Evolutionary conservation across 1,140 invertebrate genomes (phyloP), one percentile per base, ranked within the genome.

Genomic region (fruit fly (Drosophila melanogaster)): DNA sequence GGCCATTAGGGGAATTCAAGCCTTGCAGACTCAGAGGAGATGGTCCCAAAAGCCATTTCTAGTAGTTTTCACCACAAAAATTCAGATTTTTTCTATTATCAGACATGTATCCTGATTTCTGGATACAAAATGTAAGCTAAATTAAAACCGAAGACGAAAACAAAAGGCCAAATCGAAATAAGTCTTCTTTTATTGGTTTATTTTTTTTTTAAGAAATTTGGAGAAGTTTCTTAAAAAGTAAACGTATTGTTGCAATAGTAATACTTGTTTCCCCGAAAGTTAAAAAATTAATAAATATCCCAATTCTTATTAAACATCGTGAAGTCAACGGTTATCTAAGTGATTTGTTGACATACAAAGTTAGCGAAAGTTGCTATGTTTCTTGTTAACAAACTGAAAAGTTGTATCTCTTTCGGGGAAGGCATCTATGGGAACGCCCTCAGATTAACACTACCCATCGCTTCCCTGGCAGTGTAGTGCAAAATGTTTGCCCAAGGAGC

Each of bases 1-100:
- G 74, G 67, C 67, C 79, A 46, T 78, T 83, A 57, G 37, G 79
- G 79, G 74, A 77, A 64, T 64, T 44, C 41, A 37, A 61, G 40
- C 50, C 30, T 41, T n/a, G 38, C 62, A 37, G 66, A 33, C 44
- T 56, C 19, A 19, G 11, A 24, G 14, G 4, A 6, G 41, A 1
- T 7, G 19, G n/a, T 62, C 26, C 17, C 17, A 53, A 15, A n/a
- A 11, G 10, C 15, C 11, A n/a, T 8, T n/a, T 19, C 38, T 19
- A 37, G 10, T 3, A n/a, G 22, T n/a, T 44, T 12, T 19, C 0
- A 44, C 3, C 17, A 19, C 17, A 2, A 17, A 43, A 15, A 3
- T 4, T 4, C 37, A 14, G 0, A 4, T 14, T 38, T 14, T 14
- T 38, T 14, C 3, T 4, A 4, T 10, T 14, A 38, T 14, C 12